Conservation (phyloP, 2,888 invertebrate species). For the Trypoxylon attenuatum region DNA sequence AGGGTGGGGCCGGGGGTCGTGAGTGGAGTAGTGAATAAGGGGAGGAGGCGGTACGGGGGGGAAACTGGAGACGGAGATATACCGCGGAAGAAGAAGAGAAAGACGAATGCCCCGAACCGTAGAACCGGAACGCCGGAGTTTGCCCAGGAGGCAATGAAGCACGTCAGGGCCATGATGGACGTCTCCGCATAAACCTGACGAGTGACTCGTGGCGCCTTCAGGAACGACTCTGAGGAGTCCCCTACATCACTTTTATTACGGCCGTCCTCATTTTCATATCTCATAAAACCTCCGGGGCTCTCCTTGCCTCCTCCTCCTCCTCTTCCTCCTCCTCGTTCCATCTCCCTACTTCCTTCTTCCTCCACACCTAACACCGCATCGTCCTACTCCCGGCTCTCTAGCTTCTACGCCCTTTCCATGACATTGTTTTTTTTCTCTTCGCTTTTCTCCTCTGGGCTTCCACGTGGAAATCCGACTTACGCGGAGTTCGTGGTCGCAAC, state of each 20-base stretch:
- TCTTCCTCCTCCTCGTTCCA: constrained; percentile 3
- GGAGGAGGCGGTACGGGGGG: neutral
- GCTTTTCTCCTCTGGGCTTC: no score
- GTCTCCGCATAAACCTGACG: constrained; percentile 74
- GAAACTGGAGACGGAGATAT: neutral
- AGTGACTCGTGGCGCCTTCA: constrained; percentile 76
- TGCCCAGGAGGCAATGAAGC: constrained; percentile 73
- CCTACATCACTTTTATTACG: constrained; percentile 77
- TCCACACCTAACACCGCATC: neutral
- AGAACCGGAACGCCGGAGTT: constrained; percentile 61
- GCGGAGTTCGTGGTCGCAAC: no score
- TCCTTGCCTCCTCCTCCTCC: constrained; percentile 7
- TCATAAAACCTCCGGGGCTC: constrained; percentile 71
- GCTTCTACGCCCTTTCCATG: no score
- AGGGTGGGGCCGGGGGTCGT: neutral
- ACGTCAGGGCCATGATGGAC: constrained; percentile 75
- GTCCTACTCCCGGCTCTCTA: constrained; percentile 10
- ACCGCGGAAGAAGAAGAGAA: constrained; percentile 19
- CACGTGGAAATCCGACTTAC: no score
- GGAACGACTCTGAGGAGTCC: constrained; percentile 76
- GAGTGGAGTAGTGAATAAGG: no score
- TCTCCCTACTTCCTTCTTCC: constrained; percentile 10
- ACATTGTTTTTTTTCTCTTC: no score
- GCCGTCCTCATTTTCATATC: constrained; percentile 75
- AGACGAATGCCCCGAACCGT: constrained; percentile 57